Percentiles rank a stretch among this genome's conserved stretches.
phyloP scores from a whole-genome alignment of 2,113 vertebrate genomes.

The Percina caprodes region DNA sequence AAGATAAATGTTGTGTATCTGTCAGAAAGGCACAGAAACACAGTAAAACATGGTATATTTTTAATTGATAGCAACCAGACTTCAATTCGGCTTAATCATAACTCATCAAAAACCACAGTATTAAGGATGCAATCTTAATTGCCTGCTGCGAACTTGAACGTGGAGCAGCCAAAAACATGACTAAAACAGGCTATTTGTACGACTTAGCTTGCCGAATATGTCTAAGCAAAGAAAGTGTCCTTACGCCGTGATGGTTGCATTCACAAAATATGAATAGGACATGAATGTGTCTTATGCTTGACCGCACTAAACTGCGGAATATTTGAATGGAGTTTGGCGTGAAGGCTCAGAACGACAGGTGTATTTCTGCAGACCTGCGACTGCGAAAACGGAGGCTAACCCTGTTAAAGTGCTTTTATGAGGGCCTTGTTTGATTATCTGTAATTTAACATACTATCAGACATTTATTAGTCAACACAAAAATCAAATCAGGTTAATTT shows the following conservation, averaged over 20 bases:
- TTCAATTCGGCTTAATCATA: neutral
- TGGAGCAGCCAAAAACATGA: too few relatives aligned
- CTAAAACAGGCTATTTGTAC: too few relatives aligned
- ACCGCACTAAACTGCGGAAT: neutral
- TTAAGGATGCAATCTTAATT: neutral
- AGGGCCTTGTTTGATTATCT: too few relatives aligned
- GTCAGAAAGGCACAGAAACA: neutral
- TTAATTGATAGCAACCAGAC: rapidly evolving
- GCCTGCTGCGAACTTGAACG: too few relatives aligned
- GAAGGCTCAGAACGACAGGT: neutral
- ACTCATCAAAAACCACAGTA: rapidly evolving
- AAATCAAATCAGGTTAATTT: neutral
- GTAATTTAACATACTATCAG: too few relatives aligned
- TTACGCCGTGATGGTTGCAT: neutral
- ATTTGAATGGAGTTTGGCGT: neutral
- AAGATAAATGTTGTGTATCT: rapidly evolving
- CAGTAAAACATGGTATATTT: rapidly evolving
- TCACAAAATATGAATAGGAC: too few relatives aligned
- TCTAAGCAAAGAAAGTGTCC: neutral
- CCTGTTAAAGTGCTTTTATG: too few relatives aligned
- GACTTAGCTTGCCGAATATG: neutral
- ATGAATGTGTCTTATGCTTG: too few relatives aligned
- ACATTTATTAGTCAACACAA: too few relatives aligned
- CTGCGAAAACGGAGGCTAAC: too few relatives aligned
- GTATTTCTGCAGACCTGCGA: neutral